Base-by-base conservation (phyloP, 2,113 vertebrate genomes). In the Neolamprologus modestus region DNA sequence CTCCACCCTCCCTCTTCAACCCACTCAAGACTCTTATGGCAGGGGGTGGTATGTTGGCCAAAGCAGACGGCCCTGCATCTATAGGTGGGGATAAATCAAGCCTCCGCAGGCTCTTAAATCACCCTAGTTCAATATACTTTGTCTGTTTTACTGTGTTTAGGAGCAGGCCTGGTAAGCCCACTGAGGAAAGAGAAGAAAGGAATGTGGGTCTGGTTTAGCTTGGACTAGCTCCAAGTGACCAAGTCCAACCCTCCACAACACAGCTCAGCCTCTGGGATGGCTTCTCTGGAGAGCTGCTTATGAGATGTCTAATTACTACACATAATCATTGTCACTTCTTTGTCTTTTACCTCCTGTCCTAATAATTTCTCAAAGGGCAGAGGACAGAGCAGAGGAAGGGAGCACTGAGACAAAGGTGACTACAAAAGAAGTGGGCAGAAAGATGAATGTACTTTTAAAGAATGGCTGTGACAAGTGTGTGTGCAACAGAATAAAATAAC, bases 271-370 rank as follows among this genome's bases (percentile, higher is more conserved):
- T 79, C 31, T 28, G 57, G 88, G 81, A 54, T 31, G 66, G 73
- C 31, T 71, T 87, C 82, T 86, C 42, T 89, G 84, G 66, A 92
- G 83, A 89, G 66, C 76, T 33, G 81, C 86, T 90, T 80, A 91
- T 79, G 85, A 93, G 83, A 91, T 81, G 84, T 90, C 88, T 92
- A 92, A 95, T 95, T 92, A 94, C 87, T 92, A 90, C 87, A 88
- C 84, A 76, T 81, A 63, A 73, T 63, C 61, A 16, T 87, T 82
- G 57, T 82, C 83, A 84, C 86, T 55, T 28, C 80, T 45, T 88
- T 40, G 8, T 91, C 78, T 54, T 68, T 42, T 79, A 28, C 76
- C 76, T 79, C 55, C 50, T 52, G 35, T 83, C 42, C 85, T 28
- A 82, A 61, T 33, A 9, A 7, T 83, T 85, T 50, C 16, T 79